Conservation (phyloP, 2,113 vertebrate genomes). For the Etheostoma cragini region DNA sequence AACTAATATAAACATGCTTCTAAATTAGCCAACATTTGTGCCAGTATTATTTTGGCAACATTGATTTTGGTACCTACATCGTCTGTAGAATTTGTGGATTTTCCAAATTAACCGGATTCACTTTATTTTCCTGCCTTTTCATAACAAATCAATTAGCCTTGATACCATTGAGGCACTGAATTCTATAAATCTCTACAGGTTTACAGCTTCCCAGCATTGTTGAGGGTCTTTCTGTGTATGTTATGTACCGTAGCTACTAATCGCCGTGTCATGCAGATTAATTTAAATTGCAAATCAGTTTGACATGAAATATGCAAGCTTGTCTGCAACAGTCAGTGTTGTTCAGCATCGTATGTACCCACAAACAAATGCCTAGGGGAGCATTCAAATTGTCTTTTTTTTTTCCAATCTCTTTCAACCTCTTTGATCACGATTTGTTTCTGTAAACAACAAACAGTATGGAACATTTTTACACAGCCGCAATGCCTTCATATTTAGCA, state of each 20-base stretch:
- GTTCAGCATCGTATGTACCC: conserved; percentile 11
- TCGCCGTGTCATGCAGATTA: background rate
- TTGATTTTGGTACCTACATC: background rate
- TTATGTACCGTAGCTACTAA: background rate
- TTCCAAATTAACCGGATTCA: background rate
- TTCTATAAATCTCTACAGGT: background rate
- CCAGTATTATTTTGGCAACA: background rate
- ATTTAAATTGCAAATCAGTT: conserved; percentile 52
- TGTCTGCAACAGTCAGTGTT: conserved; percentile 25
- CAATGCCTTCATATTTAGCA: conserved; percentile 5
- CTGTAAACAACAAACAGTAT: conserved; percentile 28
- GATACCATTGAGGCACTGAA: background rate
- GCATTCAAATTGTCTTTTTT: conserved; percentile 1
- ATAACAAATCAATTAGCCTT: conserved; percentile 3
- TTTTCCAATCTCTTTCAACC: background rate
- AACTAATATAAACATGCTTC: background rate
- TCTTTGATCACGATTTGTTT: conserved; percentile 50
- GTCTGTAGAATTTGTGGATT: background rate
- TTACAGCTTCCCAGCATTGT: background rate
- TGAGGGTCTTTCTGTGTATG: conserved; percentile 1
- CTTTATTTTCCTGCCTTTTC: conserved; percentile 6
- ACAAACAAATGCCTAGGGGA: conserved; percentile 51
- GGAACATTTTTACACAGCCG: conserved; percentile 1
- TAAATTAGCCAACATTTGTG: background rate
- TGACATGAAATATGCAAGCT: conserved; percentile 52